Conservation (phyloP, 2,113 vertebrate genomes). For the Gorsachius goisagi region DNA sequence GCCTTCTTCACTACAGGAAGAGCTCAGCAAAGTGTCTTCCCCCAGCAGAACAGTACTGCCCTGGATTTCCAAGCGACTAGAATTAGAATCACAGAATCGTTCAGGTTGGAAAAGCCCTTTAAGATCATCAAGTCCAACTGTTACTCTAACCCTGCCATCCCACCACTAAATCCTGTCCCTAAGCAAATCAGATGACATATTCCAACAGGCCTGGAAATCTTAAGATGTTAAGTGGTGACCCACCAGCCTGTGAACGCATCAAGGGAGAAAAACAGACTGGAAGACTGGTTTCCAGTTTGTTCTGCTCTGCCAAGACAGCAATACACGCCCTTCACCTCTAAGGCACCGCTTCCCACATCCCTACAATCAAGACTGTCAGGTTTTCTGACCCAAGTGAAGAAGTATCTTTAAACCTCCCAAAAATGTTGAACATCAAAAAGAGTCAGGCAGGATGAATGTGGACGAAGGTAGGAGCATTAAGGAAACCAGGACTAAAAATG, state of each 20-base stretch:
- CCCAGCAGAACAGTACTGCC: not conserved
- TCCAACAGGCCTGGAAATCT: not conserved
- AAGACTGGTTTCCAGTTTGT: not conserved
- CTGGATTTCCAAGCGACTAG: not conserved
- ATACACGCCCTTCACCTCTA: not conserved
- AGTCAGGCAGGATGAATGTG: not conserved
- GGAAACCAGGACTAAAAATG: not conserved
- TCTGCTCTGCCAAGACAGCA: not conserved
- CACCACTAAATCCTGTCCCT: too few relatives aligned
- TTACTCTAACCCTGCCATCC: too few relatives aligned
- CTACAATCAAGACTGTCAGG: not conserved
- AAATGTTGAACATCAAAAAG: not conserved
- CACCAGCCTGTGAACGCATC: not conserved
- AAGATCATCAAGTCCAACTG: too few relatives aligned
- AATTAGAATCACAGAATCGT: not conserved
- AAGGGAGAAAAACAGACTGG: not conserved
- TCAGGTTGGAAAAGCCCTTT: too few relatives aligned
- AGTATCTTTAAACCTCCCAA: not conserved
- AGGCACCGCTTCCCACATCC: not conserved
- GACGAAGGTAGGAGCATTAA: not conserved
- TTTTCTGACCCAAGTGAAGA: not conserved
- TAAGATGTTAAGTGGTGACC: not conserved
- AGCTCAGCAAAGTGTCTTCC: not conserved
- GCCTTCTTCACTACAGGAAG: not conserved
- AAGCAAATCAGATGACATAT: not conserved